Evolutionary conservation across 2,888 invertebrate genomes (phyloP).

Genomic region (Gerris lacustris): DNA sequence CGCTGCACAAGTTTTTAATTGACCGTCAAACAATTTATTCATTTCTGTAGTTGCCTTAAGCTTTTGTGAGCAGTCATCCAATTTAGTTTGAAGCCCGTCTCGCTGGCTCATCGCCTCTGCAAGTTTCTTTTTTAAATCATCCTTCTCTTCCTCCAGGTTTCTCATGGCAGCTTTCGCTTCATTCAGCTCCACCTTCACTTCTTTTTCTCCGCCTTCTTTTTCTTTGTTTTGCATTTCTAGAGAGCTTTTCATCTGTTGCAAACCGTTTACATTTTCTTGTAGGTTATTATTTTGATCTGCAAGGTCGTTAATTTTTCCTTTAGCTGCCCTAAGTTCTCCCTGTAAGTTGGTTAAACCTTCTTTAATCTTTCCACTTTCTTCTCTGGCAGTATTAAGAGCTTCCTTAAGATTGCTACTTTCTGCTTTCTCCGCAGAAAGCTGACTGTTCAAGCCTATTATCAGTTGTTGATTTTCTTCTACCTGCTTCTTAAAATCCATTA

Average conservation of each 20-base stretch:
- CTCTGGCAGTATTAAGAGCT: not conserved
- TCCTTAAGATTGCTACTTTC: not conserved
- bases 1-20: not conserved
- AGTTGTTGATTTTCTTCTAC: not conserved
- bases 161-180: not conserved
- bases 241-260: not conserved
- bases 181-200: slow-evolving; percentile 6
- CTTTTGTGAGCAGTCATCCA: no score
- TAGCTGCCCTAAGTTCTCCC: not conserved
- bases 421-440: not conserved
- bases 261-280: not conserved
- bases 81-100: no score
- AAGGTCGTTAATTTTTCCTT: not conserved
- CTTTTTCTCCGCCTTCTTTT: slow-evolving; percentile 9
- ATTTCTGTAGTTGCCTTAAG: no score
- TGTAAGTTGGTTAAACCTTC: not conserved
- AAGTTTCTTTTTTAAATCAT: no score
- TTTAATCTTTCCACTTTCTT: not conserved
- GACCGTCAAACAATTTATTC: not conserved
- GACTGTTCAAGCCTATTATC: not conserved
- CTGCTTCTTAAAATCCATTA: not conserved
- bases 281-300: not conserved
- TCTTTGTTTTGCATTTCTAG: slow-evolving; percentile 8
- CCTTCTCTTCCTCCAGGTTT: no score
- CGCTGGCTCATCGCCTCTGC: no score